Evolutionary conservation across 2,113 vertebrate genomes (phyloP).

Genomic region (Aspidoscelis tigris): DNA sequence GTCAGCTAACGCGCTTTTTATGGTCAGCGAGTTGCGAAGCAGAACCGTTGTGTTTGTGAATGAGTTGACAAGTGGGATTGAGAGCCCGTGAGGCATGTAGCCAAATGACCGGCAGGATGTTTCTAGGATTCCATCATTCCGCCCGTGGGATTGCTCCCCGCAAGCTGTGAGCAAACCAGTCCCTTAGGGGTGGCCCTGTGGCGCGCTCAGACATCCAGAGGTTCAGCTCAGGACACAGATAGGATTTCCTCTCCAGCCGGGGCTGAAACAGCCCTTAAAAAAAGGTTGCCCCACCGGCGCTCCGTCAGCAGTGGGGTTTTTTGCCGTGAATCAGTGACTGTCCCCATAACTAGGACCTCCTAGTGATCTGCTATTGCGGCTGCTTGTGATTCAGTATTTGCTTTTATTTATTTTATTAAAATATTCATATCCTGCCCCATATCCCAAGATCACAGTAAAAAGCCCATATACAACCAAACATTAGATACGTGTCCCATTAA

Average conservation of each 20-base stretch:
- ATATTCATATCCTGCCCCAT: no score
- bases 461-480: no score
- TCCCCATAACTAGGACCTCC: no score
- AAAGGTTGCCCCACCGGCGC: not conserved
- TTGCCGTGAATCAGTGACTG: not conserved
- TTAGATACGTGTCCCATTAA: no score
- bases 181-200: no score
- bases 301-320: not conserved
- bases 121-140: not conserved
- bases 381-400: no score
- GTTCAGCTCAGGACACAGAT: no score
- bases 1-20: conserved; percentile 39
- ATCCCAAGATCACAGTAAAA: no score
- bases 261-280: no score
- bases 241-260: not conserved
- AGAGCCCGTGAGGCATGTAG: conserved; percentile 5
- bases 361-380: no score
- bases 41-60: conserved; percentile 34
- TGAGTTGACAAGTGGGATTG: conserved; percentile 27
- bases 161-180: fast-evolving
- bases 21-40: conserved; percentile 28
- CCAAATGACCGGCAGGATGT: not conserved
- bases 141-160: not conserved
- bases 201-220: not conserved
- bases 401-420: no score